Base-by-base conservation (phyloP, 2,888 invertebrate genomes). In the Archips xylosteana region DNA sequence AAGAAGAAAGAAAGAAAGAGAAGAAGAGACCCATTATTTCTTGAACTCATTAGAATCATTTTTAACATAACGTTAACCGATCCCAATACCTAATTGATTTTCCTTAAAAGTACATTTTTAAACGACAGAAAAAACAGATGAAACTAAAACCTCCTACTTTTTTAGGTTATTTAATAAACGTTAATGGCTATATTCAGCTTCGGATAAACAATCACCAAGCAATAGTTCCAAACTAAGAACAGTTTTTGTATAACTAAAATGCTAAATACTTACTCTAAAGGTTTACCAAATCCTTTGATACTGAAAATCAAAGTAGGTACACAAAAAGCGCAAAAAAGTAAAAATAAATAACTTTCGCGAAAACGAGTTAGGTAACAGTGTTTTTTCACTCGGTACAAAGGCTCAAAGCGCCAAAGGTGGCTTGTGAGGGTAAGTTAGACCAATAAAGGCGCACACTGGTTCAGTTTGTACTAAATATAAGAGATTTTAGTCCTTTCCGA, bases 301-400 rank as follows among this genome's bases (percentile, higher is more conserved):
- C 63, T 49, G 10, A 59, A 69, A 49, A 59, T 34, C 60, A 70
- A 68, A 54, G 61, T 65, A 32, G 39, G 57, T 12, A 23, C 67
- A 57, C 47, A 42, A 51, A 70, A 69, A 74, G 34, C 60, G 70
- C 69, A 74, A 70, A 70, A 65, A 73, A 73, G 65, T 61, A 65
- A 68, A 74, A 74, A 74, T 68, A 69, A 74, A 70, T 74, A 65
- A 70, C 69, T 74, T 70, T 65, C 23, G 4, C 60, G 69, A 74
- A 74, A 74, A 74, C 74, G 70, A 74, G 65, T 70, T 65, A 36
- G 63, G 68, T 51, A 71, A 64, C 68, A 34, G 74, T 74, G 64
- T 74, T 74, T 74, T 73, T 74, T 65, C 74, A 59, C 74, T 59
- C 69, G 57, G 63, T 13, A 65, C 74, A 70, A 70, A 74, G 74